phyloP scores from a whole-genome alignment of 2,113 vertebrate species.

The Pterophyllum scalare region DNA sequence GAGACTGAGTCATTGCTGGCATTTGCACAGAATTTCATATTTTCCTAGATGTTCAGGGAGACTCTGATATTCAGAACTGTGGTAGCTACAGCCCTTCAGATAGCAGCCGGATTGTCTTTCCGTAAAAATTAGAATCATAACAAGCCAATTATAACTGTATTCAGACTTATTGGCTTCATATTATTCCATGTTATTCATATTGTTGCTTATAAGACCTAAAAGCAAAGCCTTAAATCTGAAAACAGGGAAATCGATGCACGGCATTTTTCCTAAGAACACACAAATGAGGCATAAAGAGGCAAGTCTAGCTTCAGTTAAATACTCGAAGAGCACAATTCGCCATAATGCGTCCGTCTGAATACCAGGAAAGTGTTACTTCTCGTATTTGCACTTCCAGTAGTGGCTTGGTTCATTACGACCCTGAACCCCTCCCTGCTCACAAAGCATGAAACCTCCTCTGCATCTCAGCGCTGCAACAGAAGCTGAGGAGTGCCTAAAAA shows the following conservation, averaged over 20 bases:
- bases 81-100: background rate
- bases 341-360: background rate
- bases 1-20: conserved; percentile 22
- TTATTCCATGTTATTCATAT: background rate
- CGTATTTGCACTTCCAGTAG: background rate
- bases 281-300: background rate
- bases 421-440: conserved; percentile 17
- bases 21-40: conserved; percentile 14
- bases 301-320: background rate
- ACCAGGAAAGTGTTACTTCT: background rate
- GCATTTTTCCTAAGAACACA: background rate
- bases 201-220: background rate
- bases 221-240: background rate
- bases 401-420: background rate
- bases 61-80: background rate
- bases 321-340: background rate
- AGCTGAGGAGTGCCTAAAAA: conserved; percentile 41
- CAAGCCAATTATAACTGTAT: background rate
- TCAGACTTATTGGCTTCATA: background rate
- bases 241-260: background rate
- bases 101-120: background rate
- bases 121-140: background rate
- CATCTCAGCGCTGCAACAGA: conserved; percentile 19
- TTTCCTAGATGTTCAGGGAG: conserved; percentile 6
- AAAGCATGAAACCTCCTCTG: conserved; percentile 36